Evolutionary conservation across 2,888 invertebrate species (phyloP).

Genomic region (Drosophila melanosoma): DNA sequence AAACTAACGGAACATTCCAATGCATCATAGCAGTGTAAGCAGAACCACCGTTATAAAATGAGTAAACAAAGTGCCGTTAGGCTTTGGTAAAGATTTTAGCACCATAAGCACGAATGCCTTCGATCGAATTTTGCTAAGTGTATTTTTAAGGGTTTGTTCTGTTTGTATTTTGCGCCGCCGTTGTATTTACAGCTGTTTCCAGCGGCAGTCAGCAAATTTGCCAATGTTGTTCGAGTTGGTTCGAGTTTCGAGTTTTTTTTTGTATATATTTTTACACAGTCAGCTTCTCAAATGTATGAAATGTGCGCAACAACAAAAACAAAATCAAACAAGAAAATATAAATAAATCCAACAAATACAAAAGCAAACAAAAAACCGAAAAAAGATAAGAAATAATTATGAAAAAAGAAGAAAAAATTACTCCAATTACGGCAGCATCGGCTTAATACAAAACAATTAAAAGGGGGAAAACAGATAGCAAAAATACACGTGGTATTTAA

Average conservation of each 20-base stretch:
- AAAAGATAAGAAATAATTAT: conserved; percentile 13
- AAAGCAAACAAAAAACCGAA: not conserved
- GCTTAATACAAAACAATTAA: conserved; percentile 32
- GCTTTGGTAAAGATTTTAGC: not conserved
- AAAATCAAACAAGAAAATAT: not conserved
- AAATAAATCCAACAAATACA: not conserved
- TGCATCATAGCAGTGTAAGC: not conserved
- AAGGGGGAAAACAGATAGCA: not conserved
- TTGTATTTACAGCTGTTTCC: conserved; percentile 67
- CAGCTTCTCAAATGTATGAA: conserved; percentile 13
- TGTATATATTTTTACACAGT: conserved; percentile 8
- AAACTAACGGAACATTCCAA: not conserved
- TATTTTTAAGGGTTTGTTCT: not conserved
- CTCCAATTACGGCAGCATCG: conserved; percentile 49
- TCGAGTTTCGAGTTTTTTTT: conserved; percentile 13
- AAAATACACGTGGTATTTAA: conserved; percentile 1
- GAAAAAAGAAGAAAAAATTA: conserved; percentile 11
- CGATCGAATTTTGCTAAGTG: not conserved
- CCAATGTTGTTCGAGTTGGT: not conserved
- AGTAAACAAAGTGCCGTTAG: not conserved
- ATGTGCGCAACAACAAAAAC: not conserved
- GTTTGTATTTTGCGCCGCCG: conserved; percentile 33
- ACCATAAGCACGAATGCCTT: not conserved
- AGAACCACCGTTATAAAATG: not conserved
- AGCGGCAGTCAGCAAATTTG: conserved; percentile 43